Evolutionary conservation across 64 coral and sea anemone species (phyloP).

Genomic region (Stichodactyla helianthus): DNA sequence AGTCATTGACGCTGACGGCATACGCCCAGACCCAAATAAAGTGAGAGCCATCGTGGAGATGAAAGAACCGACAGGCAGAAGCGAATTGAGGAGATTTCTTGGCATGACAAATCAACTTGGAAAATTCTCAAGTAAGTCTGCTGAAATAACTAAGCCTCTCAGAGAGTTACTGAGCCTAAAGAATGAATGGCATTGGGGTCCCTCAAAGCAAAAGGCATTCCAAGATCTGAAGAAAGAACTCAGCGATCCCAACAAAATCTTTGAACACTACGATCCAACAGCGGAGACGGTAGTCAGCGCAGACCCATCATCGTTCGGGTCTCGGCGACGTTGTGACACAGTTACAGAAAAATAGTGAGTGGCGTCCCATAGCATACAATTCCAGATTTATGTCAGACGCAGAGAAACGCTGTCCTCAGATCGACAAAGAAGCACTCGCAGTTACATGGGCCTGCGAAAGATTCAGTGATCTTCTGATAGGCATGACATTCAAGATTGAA

Average conservation of each 20-base stretch:
- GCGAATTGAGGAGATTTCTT: slow-evolving; percentile 37
- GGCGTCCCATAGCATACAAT: slow-evolving; percentile 19
- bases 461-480: slow-evolving; percentile 36
- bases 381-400: slow-evolving; percentile 36
- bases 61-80: slow-evolving; percentile 24
- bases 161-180: slow-evolving; percentile 25
- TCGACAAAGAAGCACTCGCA: slow-evolving; percentile 28
- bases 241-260: slow-evolving; percentile 12
- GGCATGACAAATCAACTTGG: slow-evolving; percentile 35
- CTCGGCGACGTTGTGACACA: slow-evolving; percentile 37
- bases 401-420: slow-evolving; percentile 38
- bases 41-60: slow-evolving; percentile 38
- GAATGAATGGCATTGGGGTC: slow-evolving; percentile 37
- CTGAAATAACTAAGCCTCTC: slow-evolving; percentile 35
- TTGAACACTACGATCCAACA: neutral
- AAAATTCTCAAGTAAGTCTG: slow-evolving; percentile 31
- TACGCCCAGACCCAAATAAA: slow-evolving; percentile 43
- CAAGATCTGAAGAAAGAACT: slow-evolving; percentile 9
- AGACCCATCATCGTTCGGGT: slow-evolving; percentile 40
- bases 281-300: slow-evolving; percentile 15
- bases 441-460: slow-evolving; percentile 22
- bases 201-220: slow-evolving; percentile 15
- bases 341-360: slow-evolving; percentile 34
- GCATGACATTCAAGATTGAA: slow-evolving; percentile 42
- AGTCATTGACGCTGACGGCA: slow-evolving; percentile 36